Percentiles rank a stretch among this genome's conserved stretches.
Evolutionary conservation across 2,888 invertebrate species (phyloP).

Genomic region (Drosophila prostipennis): DNA sequence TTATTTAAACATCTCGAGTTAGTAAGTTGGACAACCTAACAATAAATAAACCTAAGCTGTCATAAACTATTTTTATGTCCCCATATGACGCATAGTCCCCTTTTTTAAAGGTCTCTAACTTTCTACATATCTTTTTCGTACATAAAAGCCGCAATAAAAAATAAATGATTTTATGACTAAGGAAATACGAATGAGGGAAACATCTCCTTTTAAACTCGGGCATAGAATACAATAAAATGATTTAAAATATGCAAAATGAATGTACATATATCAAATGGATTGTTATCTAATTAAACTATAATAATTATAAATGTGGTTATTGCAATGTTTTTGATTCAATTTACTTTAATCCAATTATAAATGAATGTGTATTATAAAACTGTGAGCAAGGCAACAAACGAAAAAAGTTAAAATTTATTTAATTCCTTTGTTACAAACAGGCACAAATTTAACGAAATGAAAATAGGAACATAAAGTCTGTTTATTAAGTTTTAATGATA

Average conservation of each 20-base stretch:
- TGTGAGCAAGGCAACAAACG: not conserved
- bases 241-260: not conserved
- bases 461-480: not conserved
- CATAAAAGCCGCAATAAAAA: not conserved
- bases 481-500: constrained; percentile 17
- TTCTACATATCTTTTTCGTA: too few relatives aligned
- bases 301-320: too few relatives aligned
- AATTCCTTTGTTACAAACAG: not conserved
- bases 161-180: not conserved
- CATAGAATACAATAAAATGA: not conserved
- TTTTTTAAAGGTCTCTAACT: constrained; percentile 1
- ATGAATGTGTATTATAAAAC: not conserved
- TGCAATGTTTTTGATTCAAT: not conserved
- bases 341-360: not conserved
- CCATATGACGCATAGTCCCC: constrained; percentile 1
- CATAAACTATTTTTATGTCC: constrained; percentile 20
- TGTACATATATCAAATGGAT: not conserved
- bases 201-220: not conserved
- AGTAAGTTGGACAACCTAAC: not conserved
- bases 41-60: constrained; percentile 11
- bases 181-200: not conserved
- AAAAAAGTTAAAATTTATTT: not conserved
- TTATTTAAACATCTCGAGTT: not conserved
- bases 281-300: not conserved
- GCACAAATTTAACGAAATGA: not conserved